Evolutionary conservation across 2,797 vertebrate genomes (phyloP).

Genomic region (Linurgus olivaceus): DNA sequence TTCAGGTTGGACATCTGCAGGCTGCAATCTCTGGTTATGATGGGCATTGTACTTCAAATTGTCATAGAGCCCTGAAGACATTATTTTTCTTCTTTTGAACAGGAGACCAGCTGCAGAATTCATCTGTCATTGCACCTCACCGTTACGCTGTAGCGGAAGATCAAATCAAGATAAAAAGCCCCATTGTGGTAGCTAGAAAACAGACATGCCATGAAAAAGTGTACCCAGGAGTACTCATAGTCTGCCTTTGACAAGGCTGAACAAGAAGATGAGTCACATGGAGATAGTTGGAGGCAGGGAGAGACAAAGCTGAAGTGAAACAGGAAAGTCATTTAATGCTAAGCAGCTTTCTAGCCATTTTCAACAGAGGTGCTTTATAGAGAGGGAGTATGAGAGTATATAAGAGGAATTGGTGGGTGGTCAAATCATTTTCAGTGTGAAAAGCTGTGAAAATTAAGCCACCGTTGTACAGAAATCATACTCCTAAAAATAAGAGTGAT

Average conservation of each 20-base stretch:
- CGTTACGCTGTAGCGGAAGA: background rate
- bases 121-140: background rate
- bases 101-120: background rate
- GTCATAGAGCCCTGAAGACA: background rate
- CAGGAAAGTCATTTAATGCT: background rate
- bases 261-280: background rate
- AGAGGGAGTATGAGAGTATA: background rate
- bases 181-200: background rate
- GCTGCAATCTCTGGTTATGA: background rate
- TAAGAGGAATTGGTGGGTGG: background rate
- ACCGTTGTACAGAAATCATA: background rate
- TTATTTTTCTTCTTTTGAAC: background rate
- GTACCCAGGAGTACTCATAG: background rate
- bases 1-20: background rate
- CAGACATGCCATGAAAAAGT: background rate
- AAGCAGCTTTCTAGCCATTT: background rate
- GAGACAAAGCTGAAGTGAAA: background rate
- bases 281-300: background rate
- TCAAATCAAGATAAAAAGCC: background rate
- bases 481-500: background rate
- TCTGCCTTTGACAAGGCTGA: background rate
- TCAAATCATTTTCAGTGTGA: background rate
- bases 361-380: background rate
- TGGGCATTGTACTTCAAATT: background rate
- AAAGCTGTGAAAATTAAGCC: background rate